Base-by-base conservation (phyloP, 2,888 invertebrate species). In the Agriopis aurantiaria region DNA sequence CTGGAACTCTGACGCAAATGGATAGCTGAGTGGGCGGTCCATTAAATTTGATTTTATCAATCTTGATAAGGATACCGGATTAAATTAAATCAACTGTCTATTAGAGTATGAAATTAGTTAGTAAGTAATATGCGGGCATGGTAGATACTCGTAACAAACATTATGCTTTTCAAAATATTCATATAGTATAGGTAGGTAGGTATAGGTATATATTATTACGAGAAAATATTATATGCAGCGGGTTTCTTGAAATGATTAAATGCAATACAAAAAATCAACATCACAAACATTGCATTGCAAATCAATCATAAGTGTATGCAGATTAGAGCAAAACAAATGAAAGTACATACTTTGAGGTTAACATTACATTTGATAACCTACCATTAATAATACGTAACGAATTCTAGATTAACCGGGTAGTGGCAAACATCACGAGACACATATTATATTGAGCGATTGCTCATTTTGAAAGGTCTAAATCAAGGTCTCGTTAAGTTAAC, bases 391-490 rank as follows among this genome's bases (percentile, higher is more conserved):
- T 9, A n/a, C 1, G 12, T 23, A n/a, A 14, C 40, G 60, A 49
- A 49, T 60, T 10, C 49, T 41, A 49, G 49, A n/a, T 60, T 56
- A 41, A 58, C 52, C 51, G 52, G 60, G 57, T 64, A 68, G 53
- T 46, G 43, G 48, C 7, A 46, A 45, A 23, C 40, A 64, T 12
- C 23, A 43, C 9, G 56, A 33, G 33, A 17, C 56, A 56, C 14
- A 12, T 46, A 40, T 33, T 23, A n/a, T n/a, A 62, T 49, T 40
- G 40, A 68, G 23, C 43, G 56, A 56, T 52, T 45, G 55, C 43
- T 49, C 55, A 23, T 41, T 51, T 59, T 43, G 59, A 59, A 71
- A 64, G 70, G 70, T 62, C 46, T 53, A 70, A 66, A 55, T 56
- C 70, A 71, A 71, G 70, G 70, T 57, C 63, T 60, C 12, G 14